phyloP scores from a whole-genome alignment of 1,140 invertebrate species.

The Drosophila ercepeae region DNA sequence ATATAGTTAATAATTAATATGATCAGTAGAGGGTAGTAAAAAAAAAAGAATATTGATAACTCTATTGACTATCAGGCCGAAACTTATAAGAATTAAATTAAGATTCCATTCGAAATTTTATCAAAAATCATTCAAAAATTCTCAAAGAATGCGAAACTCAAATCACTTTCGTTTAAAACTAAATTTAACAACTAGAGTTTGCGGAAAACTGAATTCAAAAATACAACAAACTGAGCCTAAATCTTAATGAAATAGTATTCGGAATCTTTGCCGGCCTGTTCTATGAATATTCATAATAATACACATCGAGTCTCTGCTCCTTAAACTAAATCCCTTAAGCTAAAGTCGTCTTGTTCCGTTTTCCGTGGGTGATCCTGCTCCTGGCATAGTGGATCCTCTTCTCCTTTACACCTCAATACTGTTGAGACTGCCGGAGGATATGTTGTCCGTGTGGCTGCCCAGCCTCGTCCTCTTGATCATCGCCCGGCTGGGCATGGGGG shows the following conservation, averaged over 20 bases:
- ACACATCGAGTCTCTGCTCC: not conserved
- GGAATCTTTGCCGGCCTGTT: conserved; percentile 6
- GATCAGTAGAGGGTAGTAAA: not conserved
- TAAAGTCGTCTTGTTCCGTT: conserved; percentile 11
- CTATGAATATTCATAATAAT: conserved; percentile 30
- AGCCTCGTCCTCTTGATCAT: conserved; percentile 77
- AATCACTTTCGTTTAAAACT: not conserved
- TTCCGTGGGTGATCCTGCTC: not conserved
- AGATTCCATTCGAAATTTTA: not conserved
- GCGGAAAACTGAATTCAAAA: not conserved
- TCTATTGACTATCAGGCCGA: conserved; percentile 41
- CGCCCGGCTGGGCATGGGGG: conserved; percentile 76
- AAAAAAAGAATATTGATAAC: conserved; percentile 10
- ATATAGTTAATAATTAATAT: not conserved
- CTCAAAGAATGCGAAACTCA: not conserved
- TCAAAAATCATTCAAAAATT: not conserved
- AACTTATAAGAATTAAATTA: not conserved
- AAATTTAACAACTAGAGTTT: not conserved
- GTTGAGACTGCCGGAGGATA: conserved; percentile 83
- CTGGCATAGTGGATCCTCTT: not conserved
- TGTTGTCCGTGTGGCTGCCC: conserved; percentile 83
- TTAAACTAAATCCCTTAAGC: conserved; percentile 9
- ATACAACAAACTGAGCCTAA: not conserved
- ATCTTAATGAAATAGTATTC: not conserved
- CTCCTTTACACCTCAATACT: conserved; percentile 80